Evolutionary conservation across 2,113 vertebrate genomes (phyloP), one percentile per base, ranked within the genome.

Genomic region (Porphyrio hochstetteri): DNA sequence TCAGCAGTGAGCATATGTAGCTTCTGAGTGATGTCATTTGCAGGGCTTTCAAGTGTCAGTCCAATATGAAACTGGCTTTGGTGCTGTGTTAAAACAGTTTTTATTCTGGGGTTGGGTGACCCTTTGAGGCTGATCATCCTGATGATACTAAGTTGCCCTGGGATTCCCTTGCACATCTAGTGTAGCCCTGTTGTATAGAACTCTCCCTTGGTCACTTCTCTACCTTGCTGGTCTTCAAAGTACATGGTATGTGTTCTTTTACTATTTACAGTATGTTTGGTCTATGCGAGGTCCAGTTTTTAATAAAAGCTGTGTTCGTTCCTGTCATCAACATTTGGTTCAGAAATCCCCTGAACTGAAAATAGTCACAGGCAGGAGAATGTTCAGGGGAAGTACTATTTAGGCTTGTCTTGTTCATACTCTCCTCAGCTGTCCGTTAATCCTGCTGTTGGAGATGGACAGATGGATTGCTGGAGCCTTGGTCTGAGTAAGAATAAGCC

Each of bases 1-100:
- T 77, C 67, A 55, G 60, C 0, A 0, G 33, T 55, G 46, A 70
- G 46, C 0, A 0, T 36, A 50, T 70, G n/a, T 0, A 4, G 17
- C 87, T 85, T 53, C 36, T 44, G 79, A 55, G 50, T 64, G 5
- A 2, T 48, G 52, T 25, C 18, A 12, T 87, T 64, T 71, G 16
- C 36, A 42, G 55, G 19, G 59, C 88, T 74, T 88, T 88, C 9
- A 25, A 16, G 6, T 46, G 79, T 53, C 36, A 36, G 16, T 80
- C 59, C 50, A 9, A 1, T n/a, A 23, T 29, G 55, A 80, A 53
- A 52, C 15, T 67, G 50, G n/a, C 25, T 81, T 70, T 93, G n/a
- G 40, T 69, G 19, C 13, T 0, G 1, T 72, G 3, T 77, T 82
- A 24, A 67, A 85, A 48, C 21, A 53, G 38, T 77, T 86, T 57